Evolutionary conservation across 2,797 vertebrate genomes (phyloP).

Genomic region (Rhynchotus rufescens): DNA sequence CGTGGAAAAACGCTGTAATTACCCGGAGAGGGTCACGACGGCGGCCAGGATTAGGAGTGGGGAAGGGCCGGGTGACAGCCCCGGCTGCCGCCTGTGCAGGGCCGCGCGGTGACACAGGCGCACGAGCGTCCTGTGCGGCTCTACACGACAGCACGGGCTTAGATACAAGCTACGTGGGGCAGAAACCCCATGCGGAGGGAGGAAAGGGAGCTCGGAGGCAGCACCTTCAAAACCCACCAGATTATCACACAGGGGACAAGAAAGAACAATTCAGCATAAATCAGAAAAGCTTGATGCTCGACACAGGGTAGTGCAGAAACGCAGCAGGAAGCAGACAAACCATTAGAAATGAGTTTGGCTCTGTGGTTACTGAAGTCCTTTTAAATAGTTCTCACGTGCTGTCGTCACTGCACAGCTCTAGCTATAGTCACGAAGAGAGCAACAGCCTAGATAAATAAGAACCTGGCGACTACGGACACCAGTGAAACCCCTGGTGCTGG

Average conservation of each 20-base stretch:
- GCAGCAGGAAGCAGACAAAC: not conserved
- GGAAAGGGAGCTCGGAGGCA: not conserved
- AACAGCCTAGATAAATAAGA: not conserved
- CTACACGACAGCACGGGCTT: fast-evolving
- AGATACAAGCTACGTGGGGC: too few species aligned
- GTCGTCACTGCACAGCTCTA: not conserved
- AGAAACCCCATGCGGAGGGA: not conserved
- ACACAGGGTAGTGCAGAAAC: not conserved
- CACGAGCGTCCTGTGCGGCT: not conserved
- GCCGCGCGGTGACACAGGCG: not conserved
- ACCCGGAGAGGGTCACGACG: fast-evolving
- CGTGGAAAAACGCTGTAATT: not conserved
- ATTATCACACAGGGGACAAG: not conserved
- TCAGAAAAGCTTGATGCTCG: not conserved
- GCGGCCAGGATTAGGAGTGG: not conserved
- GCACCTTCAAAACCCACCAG: not conserved
- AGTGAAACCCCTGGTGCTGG: not conserved
- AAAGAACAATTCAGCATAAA: not conserved
- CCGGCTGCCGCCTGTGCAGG: not conserved
- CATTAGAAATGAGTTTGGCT: not conserved
- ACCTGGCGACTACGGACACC: not conserved
- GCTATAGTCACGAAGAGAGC: not conserved
- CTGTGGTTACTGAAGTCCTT: not conserved
- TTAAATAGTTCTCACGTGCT: not conserved
- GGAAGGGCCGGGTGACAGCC: not conserved